These are phyloP conservation scores for Aporrectodea caliginosa DNA, from an alignment of 1,140 invertebrate species.

Conservation along the genomic window DNA sequence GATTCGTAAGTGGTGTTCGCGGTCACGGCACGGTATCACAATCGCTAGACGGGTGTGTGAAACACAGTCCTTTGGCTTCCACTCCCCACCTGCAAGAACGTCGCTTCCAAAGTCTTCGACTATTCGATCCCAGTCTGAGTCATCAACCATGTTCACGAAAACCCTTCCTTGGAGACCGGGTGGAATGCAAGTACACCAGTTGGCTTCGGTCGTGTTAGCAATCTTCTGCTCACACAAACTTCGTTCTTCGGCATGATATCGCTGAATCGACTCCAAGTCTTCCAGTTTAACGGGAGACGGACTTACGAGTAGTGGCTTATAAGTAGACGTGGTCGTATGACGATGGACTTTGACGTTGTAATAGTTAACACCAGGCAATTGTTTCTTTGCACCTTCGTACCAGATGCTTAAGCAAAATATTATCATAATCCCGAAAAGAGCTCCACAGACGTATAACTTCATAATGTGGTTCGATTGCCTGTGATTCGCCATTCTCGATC, in stretches of 20 bases:
- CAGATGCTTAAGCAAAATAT: too few relatives aligned
- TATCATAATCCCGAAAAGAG: too few relatives aligned
- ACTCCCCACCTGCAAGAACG: conserved; percentile 10
- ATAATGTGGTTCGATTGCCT: too few relatives aligned
- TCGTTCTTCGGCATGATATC: neutral
- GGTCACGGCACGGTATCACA: conserved; percentile 79
- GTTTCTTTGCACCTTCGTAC: too few relatives aligned
- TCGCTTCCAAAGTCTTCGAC: neutral
- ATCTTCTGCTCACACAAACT: neutral
- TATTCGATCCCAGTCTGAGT: neutral
- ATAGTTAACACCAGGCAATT: too few relatives aligned
- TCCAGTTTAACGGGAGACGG: too few relatives aligned
- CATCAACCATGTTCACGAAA: neutral
- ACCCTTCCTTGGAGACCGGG: neutral
- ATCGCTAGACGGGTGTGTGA: conserved; percentile 64
- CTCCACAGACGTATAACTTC: too few relatives aligned
- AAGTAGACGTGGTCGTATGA: too few relatives aligned
- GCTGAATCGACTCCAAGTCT: too few relatives aligned
- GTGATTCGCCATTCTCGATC: too few relatives aligned
- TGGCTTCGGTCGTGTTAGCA: neutral
- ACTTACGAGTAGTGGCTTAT: too few relatives aligned
- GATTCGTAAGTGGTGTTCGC: conserved; percentile 69
- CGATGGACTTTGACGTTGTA: too few relatives aligned
- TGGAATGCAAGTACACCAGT: neutral
- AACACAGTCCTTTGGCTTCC: conserved; percentile 19